Evolutionary conservation across 53 echinoderm and acorn worm species (phyloP), one percentile per base, ranked within the genome.

Genomic region (Echinarachnius parma): DNA sequence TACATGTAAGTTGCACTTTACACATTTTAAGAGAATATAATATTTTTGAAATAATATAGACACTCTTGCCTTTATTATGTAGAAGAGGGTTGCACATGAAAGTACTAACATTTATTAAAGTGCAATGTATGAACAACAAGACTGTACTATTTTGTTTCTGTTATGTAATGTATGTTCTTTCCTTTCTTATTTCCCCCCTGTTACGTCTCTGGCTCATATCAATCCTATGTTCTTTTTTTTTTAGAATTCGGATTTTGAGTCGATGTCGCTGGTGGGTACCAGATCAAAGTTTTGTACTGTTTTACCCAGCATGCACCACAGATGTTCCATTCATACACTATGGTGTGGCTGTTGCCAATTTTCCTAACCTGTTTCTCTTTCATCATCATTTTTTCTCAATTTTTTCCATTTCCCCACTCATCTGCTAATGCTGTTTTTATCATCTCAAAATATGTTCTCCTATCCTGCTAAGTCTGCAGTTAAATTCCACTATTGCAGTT

Each of bases 241-340:
- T 20, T 72, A 72, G 74, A 72, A 45, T 44, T 39, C 15, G 26
- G 74, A 54, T 29, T 25, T 72, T 72, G 25, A 54, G 44, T 72
- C 74, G 56, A 72, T 72, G 74, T 72, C 74, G 25, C 39, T 33
- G 74, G 74, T 72, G 74, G 74, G 74, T 72, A 70, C 33, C 37
- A 72, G 56, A 57, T 31, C 57, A 19, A 56, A 55, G 37, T 56
- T 27, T 55, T 37, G 25, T 56, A 55, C 39, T 36, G 13, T 56
- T 72, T 72, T 56, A 55, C 74, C 70, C 68, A 68, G 68, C 68
- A 68, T 68, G 68, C 68, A 68, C 52, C 68, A 68, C 37, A 32
- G 19, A 68, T 47, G 46, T 68, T 68, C 19, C 31, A 52, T 50
- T 66, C 48, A 26, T 25, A 28, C 29, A 47, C 18, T 47, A 32